Conservation (phyloP, 2,888 invertebrate genomes). For the Buathra laborator region DNA sequence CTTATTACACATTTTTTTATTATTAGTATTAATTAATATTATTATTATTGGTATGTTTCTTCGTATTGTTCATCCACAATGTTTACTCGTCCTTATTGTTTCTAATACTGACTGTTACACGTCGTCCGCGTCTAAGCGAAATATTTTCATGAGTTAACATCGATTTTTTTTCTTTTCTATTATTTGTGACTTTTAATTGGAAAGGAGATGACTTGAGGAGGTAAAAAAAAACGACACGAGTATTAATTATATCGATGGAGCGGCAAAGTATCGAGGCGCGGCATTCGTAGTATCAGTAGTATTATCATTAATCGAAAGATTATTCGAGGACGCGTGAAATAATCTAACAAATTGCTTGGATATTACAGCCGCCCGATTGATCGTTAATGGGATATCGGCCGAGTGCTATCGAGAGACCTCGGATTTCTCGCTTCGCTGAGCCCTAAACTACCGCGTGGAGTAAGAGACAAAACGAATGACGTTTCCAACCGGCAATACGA, state of each 20-base stretch:
- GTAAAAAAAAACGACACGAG: neutral
- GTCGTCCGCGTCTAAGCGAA: conserved; percentile 7
- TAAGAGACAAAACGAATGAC: conserved; percentile 4
- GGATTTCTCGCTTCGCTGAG: conserved; percentile 37
- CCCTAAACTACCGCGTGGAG: conserved; percentile 11
- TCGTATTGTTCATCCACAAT: conserved; percentile 31
- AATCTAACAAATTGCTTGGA: conserved; percentile 9
- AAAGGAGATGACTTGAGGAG: neutral
- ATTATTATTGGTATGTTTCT: conserved; percentile 48
- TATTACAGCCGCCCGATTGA: conserved; percentile 13
- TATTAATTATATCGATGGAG: conserved; percentile 11
- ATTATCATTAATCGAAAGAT: conserved; percentile 21
- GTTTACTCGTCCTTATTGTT: conserved; percentile 16
- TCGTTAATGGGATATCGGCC: conserved; percentile 25
- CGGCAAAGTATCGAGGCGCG: conserved; percentile 1
- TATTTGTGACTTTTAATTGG: neutral
- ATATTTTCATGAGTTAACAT: conserved; percentile 25
- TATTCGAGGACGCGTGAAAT: conserved; percentile 10
- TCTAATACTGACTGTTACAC: conserved; percentile 35
- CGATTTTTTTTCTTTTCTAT: neutral
- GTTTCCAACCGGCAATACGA: conserved; percentile 29
- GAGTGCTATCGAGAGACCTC: conserved; percentile 1
- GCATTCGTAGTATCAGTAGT: conserved; percentile 14
- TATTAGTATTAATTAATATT: conserved; percentile 28
- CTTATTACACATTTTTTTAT: neutral